Evolutionary conservation across 2,797 vertebrate species (phyloP).

Genomic region (Melanogrammus aeglefinus): DNA sequence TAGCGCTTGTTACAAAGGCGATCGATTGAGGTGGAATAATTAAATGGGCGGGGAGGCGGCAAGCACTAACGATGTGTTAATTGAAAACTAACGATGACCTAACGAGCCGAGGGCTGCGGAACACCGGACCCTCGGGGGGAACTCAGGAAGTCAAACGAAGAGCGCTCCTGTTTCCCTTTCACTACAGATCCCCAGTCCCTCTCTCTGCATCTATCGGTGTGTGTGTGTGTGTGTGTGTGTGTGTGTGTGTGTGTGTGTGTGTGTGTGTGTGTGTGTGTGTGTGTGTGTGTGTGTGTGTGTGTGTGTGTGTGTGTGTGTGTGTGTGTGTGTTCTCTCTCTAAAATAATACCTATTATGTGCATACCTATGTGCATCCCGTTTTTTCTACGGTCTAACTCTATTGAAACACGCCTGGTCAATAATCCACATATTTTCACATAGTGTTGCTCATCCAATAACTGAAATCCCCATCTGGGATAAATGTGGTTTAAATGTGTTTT

Average conservation of each 20-base stretch:
- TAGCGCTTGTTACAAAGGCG: slow-evolving; percentile 50
- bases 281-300: too few species aligned
- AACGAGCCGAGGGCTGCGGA: slow-evolving; percentile 34
- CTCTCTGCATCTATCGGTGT: neutral
- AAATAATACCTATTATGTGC: too few species aligned
- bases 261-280: neutral
- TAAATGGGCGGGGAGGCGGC: slow-evolving; percentile 44
- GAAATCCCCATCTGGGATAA: too few species aligned
- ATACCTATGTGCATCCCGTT: too few species aligned
- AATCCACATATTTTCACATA: too few species aligned
- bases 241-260: neutral
- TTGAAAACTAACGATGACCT: slow-evolving; percentile 61
- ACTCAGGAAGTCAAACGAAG: slow-evolving; percentile 12
- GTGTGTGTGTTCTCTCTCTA: too few species aligned
- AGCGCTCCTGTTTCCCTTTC: slow-evolving; percentile 27
- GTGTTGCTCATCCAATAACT: too few species aligned
- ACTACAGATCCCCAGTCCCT: neutral
- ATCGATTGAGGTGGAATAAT: slow-evolving; percentile 70
- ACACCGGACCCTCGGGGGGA: slow-evolving; percentile 22
- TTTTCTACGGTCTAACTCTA: too few species aligned
- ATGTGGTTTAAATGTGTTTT: too few species aligned
- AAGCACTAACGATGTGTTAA: slow-evolving; percentile 62
- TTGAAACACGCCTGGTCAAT: too few species aligned
- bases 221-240: too few species aligned
- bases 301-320: neutral